These are phyloP conservation scores for Mustela erminea DNA, from an alignment of 2,797 vertebrate genomes.

Conservation along the genomic window DNA sequence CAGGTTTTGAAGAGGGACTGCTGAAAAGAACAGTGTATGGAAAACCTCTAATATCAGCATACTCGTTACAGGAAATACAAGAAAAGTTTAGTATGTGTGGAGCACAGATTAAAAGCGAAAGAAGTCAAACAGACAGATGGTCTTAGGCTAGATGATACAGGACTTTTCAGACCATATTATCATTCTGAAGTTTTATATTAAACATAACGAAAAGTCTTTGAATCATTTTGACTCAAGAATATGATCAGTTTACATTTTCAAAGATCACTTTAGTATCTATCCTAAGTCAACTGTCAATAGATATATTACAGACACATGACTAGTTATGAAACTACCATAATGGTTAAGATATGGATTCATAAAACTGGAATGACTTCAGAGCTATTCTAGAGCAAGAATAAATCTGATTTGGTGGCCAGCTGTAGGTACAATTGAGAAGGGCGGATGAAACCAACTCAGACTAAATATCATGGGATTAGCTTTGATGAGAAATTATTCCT, in stretches of 20 bases:
- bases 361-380: neutral
- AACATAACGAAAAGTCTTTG: neutral
- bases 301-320: neutral
- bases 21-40: neutral
- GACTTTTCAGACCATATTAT: neutral
- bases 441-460: neutral
- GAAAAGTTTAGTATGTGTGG: neutral
- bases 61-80: neutral
- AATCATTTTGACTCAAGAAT: constrained; percentile 24
- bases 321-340: neutral
- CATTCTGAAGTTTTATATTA: neutral
- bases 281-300: neutral
- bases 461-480: neutral
- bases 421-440: neutral
- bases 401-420: neutral
- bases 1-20: neutral
- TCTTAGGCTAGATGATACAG: neutral
- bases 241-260: neutral
- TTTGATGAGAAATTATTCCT: neutral
- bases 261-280: neutral
- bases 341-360: neutral
- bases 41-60: neutral
- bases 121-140: neutral
- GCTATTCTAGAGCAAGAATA: neutral
- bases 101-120: neutral